phyloP scores from a whole-genome alignment of 2,113 vertebrate genomes.

The Microcebus murinus region DNA sequence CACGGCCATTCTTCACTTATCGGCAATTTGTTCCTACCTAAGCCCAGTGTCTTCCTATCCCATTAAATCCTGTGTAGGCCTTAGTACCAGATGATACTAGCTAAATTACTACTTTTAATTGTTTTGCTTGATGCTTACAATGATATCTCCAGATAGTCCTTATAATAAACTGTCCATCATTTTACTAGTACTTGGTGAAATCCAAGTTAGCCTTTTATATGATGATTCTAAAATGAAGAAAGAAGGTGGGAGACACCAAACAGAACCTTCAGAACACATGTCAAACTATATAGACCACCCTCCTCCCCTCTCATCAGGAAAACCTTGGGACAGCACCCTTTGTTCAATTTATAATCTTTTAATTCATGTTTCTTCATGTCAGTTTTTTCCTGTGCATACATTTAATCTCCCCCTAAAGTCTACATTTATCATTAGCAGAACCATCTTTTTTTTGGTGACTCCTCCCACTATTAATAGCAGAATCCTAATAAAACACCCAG shows the following conservation, averaged over 20 bases:
- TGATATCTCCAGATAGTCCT: not conserved
- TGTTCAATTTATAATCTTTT: not conserved
- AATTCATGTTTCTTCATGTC: not conserved
- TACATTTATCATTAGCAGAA: not conserved
- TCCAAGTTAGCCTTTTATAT: not conserved
- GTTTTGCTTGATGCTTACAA: conserved; percentile 1
- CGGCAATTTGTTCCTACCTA: not conserved
- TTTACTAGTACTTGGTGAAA: not conserved
- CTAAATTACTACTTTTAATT: not conserved
- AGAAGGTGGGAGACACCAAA: not conserved
- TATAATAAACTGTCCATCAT: not conserved
- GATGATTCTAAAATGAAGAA: conserved; percentile 24
- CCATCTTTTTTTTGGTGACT: not conserved
- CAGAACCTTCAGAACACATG: not conserved
- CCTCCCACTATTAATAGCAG: not conserved
- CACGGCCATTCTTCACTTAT: not conserved
- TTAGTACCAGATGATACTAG: not conserved
- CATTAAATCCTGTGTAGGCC: not conserved
- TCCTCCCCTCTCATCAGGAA: not conserved
- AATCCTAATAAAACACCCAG: not conserved
- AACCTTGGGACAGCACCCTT: not conserved
- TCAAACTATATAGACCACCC: not conserved
- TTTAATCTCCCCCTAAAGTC: not conserved
- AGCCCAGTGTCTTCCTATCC: not conserved
- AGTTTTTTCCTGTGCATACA: not conserved